These are phyloP conservation scores for Nebria salina DNA, from an alignment of 2,888 invertebrate genomes.

Conservation along the genomic window DNA sequence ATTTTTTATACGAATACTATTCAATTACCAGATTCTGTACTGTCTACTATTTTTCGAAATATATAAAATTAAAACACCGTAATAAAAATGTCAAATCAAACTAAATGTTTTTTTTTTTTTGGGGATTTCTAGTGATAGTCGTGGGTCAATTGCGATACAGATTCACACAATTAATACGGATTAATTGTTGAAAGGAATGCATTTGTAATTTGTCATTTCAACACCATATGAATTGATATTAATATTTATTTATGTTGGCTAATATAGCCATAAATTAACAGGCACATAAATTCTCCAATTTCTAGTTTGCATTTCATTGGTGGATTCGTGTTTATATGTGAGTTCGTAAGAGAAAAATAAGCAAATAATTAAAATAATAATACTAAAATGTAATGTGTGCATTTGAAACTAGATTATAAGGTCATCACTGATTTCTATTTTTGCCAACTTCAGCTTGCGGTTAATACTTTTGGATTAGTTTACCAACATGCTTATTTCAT, in stretches of 20 bases:
- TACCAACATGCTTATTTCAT: slow-evolving; percentile 10
- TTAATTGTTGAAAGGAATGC: slow-evolving; percentile 35
- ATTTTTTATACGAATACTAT: no score
- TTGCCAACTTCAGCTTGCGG: slow-evolving; percentile 28
- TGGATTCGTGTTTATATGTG: slow-evolving; percentile 30
- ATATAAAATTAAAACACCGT: no score
- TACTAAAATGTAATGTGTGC: not conserved
- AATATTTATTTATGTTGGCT: slow-evolving; percentile 36
- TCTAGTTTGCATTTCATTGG: slow-evolving; percentile 35
- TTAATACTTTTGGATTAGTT: not conserved
- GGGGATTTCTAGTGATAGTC: not conserved
- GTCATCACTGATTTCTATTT: slow-evolving; percentile 45
- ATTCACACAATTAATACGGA: slow-evolving; percentile 26
- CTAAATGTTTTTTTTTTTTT: not conserved
- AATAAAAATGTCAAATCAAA: no score
- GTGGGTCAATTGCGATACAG: not conserved
- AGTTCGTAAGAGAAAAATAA: slow-evolving; percentile 31
- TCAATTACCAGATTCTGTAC: no score
- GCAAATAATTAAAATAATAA: slow-evolving; percentile 18
- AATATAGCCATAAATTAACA: slow-evolving; percentile 36
- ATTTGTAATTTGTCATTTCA: slow-evolving; percentile 30
- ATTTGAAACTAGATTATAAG: slow-evolving; percentile 45
- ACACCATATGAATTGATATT: slow-evolving; percentile 18
- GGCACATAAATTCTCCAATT: slow-evolving; percentile 42
- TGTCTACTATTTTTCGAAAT: no score